Evolutionary conservation across 2,113 vertebrate genomes (phyloP).

Genomic region (Oryzias curvinotus): DNA sequence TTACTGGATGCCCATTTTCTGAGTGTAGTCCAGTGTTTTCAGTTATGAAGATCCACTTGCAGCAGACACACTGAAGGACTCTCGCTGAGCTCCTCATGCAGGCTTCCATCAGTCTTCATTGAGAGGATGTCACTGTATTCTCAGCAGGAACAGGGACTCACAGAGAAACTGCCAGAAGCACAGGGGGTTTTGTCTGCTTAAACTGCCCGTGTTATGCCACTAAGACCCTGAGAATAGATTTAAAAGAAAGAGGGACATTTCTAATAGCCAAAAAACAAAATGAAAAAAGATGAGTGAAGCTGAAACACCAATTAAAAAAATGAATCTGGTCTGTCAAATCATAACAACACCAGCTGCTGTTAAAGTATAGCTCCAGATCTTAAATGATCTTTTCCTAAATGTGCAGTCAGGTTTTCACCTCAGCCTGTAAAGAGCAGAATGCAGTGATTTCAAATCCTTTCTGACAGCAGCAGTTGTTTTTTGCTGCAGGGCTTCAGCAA

Average conservation of each 20-base stretch:
- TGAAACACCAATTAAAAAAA: neutral
- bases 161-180: neutral
- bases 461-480: slow-evolving; percentile 37
- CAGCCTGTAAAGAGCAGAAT: slow-evolving; percentile 16
- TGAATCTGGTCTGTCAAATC: neutral
- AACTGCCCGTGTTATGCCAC: neutral
- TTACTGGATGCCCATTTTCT: too few relatives aligned
- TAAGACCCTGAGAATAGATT: neutral
- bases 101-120: neutral
- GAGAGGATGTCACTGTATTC: neutral
- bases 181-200: neutral
- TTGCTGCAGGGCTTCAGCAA: slow-evolving; percentile 27
- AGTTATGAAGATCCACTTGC: neutral
- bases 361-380: slow-evolving; percentile 8
- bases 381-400: slow-evolving; percentile 4
- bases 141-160: neutral
- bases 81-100: slow-evolving; percentile 2
- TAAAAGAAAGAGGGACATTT: neutral
- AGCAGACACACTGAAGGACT: neutral
- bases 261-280: neutral
- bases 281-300: neutral
- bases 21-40: too few relatives aligned
- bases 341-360: neutral
- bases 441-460: slow-evolving; percentile 23
- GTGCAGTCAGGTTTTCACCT: slow-evolving; percentile 11